Base-by-base conservation (phyloP, 2,888 invertebrate genomes). In the Hemistola chrysoprasaria region DNA sequence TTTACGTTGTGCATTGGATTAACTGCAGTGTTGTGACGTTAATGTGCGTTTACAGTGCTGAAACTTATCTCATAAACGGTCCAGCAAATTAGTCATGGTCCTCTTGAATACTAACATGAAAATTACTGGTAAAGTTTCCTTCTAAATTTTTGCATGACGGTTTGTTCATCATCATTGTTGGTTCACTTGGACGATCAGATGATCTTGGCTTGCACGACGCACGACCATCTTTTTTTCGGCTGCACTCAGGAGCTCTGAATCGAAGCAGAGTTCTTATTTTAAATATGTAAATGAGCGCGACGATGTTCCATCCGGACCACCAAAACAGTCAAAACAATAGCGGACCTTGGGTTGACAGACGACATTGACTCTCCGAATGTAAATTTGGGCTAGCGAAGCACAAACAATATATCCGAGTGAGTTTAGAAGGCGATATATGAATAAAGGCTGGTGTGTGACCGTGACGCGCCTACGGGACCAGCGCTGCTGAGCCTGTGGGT, bases 381-480 rank as follows among this genome's bases (percentile, higher is more conserved):
- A 80, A 85, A 85, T 85, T 82, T 66, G 67, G 77, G 73, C 72
- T 68, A 67, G 73, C 71, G n/a, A n/a, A n/a, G 64, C 75, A 64
- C 78, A 79, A 84, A 84, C 84, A 87, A 84, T 83, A 66, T 76
- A 76, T 76, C 72, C 68, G 71, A 71, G 82, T 78, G 81, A 72
- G 76, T 75, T 81, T 78, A 75, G 78, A 77, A 78, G 72, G 73
- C 74, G 73, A 72, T 69, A 77, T 74, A 79, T 79, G 78, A 77
- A 80, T 80, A 81, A 70, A 81, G 71, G 77, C 71, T 73, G 62
- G 77, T 78, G 74, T 84, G 84, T 87, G 87, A 85, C 86, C 85
- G 82, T 85, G 86, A 78, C 74, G 83, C 87, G 86, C 86, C 87
- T 87, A 87, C 87, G 86, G 82, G 81, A 85, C 81, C 79, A 81